Conservation (phyloP, 1,140 invertebrate species). For the Dryas iulia region DNA sequence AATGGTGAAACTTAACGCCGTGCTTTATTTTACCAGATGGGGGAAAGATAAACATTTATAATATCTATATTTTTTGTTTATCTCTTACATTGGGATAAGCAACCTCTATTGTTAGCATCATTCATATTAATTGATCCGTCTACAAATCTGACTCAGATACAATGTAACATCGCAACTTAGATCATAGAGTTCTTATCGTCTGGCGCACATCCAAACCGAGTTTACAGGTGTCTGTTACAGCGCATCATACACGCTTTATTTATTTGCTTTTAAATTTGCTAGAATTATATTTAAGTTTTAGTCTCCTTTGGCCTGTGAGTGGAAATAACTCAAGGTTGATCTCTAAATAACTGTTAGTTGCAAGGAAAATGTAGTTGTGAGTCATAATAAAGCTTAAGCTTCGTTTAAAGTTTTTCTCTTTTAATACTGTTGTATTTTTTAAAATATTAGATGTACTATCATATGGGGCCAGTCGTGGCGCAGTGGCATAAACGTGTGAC, state of each 20-base stretch:
- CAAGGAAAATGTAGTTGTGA: neutral
- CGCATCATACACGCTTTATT: neutral
- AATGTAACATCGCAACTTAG: constrained; percentile 1
- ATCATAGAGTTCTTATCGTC: constrained; percentile 13
- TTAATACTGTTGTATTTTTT: no score
- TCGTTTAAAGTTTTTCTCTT: no score
- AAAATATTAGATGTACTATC: no score
- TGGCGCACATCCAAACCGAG: neutral
- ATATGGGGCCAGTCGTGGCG: no score
- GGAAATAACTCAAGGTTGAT: neutral
- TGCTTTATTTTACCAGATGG: no score
- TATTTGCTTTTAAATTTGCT: constrained; percentile 2
- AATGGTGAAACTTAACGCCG: no score
- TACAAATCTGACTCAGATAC: constrained; percentile 16
- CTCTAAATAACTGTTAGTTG: neutral
- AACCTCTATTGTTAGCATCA: neutral
- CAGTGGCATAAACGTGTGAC: no score
- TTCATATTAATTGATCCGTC: constrained; percentile 3
- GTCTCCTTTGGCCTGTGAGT: neutral
- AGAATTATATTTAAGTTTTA: neutral
- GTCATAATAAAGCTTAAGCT: neutral
- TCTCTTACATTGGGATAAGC: no score
- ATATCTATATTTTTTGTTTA: no score
- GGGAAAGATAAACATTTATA: no score
- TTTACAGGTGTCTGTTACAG: neutral